A percentile compares a stretch with the other conserved stretches of the same genome.
phyloP scores from a whole-genome alignment of 2,113 vertebrate genomes.

The Lampris megalopsis region DNA sequence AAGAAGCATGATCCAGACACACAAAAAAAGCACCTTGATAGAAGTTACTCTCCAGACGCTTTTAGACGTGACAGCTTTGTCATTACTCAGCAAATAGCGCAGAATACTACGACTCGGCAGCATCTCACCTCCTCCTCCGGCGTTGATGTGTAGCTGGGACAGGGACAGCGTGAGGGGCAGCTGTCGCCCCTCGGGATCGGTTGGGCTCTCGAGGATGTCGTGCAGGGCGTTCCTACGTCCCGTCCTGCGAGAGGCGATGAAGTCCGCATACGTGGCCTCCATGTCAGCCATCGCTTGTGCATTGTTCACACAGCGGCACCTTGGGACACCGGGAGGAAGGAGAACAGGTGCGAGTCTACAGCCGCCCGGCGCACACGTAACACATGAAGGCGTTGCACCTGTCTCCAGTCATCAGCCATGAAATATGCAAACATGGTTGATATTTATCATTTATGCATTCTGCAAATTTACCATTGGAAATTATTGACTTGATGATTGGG shows the following conservation, averaged over 20 bases:
- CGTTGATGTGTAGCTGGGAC: slow-evolving; percentile 92
- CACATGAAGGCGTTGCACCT: neutral
- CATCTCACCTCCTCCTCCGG: slow-evolving; percentile 82
- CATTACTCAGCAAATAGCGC: too few species aligned
- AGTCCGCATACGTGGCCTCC: slow-evolving; percentile 98
- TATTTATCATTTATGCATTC: neutral
- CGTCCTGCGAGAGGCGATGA: slow-evolving; percentile 95
- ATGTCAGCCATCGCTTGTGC: slow-evolving; percentile 97
- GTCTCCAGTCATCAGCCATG: neutral
- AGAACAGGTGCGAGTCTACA: neutral
- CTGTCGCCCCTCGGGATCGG: slow-evolving; percentile 88
- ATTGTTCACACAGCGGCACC: slow-evolving; percentile 91
- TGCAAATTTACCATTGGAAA: too few species aligned
- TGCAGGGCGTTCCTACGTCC: slow-evolving; percentile 96
- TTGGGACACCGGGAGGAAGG: slow-evolving; percentile 40
- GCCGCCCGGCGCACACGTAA: neutral
- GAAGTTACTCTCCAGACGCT: too few species aligned
- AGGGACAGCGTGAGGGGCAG: slow-evolving; percentile 91
- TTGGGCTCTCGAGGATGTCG: slow-evolving; percentile 94
- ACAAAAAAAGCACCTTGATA: too few species aligned
- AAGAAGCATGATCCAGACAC: too few species aligned
- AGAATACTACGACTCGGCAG: neutral
- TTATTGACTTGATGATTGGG: too few species aligned
- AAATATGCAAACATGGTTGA: neutral
- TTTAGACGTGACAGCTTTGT: too few species aligned